Base-by-base conservation (phyloP, 2,113 vertebrate genomes). In the Gnathonemus echidnorhynchus region DNA sequence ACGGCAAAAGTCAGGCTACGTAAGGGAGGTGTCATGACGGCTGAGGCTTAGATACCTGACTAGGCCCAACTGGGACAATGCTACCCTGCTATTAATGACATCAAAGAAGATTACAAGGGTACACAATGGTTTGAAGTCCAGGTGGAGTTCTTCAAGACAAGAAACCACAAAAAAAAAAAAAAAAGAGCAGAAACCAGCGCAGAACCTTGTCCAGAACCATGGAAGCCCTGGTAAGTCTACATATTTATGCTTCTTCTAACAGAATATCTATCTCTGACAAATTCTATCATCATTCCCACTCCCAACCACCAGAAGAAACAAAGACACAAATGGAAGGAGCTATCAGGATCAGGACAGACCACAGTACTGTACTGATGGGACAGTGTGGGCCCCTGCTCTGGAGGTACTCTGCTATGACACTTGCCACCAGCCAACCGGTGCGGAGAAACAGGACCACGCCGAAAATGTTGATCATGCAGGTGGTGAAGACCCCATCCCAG, bases 401-500 rank as follows among this genome's bases (percentile, higher is more conserved):
- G 15, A 87, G 45, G 5, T 11, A n/a, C 15, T 21, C 45, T 45
- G 56, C 19, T 45, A 3, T n/a, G 66, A 56, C 91, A 91, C 97
- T 97, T 89, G 99, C 98, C 97, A 99, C 98, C 0, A 99, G 96
- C 97, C 97, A 99, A 77, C 98, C 98, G 0, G 98, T 99, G 89
- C 98, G 96, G 86, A 99, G 94, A 92, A 99, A 99, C 53, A 99
- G 96, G 90, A 99, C 98, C 27, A 99, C 98, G 35, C 98, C 98
- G 90, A 99, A 99, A 92, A 99, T 99, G 93, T 99, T 99, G 96
- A 99, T 99, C 98, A 99, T 98, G 93, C 98, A 99, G 89, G 98
- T 98, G 2, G 98, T 99, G 92, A 99, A 99, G 90, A 99, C 98
- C 0, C 98, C 98, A 74, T 99, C 98, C 98, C 98, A 99, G 0